Conservation (phyloP, 2,888 invertebrate genomes). For the Scaptomyza polygonia region DNA sequence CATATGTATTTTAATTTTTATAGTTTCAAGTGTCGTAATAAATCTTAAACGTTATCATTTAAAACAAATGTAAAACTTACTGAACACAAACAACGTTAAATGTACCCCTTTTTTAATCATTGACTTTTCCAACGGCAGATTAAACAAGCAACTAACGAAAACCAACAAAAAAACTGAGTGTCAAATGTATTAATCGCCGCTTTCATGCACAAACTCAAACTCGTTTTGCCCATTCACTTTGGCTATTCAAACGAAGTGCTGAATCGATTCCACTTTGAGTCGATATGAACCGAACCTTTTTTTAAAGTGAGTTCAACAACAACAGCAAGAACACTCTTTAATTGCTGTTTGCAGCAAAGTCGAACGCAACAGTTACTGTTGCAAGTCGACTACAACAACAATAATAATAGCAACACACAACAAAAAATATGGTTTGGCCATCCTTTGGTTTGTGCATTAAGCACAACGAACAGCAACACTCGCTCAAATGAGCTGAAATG, state of each 20-base stretch:
- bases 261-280: conserved; percentile 36
- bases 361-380: conserved; percentile 44
- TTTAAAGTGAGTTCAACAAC: conserved; percentile 24
- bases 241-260: conserved; percentile 15
- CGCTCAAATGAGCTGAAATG: conserved; percentile 68
- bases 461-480: conserved; percentile 23
- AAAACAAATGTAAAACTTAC: too few relatives aligned
- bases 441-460: conserved; percentile 38
- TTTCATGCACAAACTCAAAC: conserved; percentile 11
- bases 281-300: conserved; percentile 50
- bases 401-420: neutral
- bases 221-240: conserved; percentile 14
- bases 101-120: neutral
- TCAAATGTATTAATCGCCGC: conserved; percentile 28
- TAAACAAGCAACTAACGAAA: neutral
- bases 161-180: neutral
- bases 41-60: too few relatives aligned
- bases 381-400: neutral
- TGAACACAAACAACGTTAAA: too few relatives aligned
- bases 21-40: too few relatives aligned
- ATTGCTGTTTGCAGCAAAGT: conserved; percentile 41
- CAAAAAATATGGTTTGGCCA: conserved; percentile 24
- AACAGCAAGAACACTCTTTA: conserved; percentile 31
- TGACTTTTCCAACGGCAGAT: too few relatives aligned
- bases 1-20: too few relatives aligned